Evolutionary conservation across 64 coral and sea anemone species (phyloP).

Genomic region (Stichodactyla helianthus): DNA sequence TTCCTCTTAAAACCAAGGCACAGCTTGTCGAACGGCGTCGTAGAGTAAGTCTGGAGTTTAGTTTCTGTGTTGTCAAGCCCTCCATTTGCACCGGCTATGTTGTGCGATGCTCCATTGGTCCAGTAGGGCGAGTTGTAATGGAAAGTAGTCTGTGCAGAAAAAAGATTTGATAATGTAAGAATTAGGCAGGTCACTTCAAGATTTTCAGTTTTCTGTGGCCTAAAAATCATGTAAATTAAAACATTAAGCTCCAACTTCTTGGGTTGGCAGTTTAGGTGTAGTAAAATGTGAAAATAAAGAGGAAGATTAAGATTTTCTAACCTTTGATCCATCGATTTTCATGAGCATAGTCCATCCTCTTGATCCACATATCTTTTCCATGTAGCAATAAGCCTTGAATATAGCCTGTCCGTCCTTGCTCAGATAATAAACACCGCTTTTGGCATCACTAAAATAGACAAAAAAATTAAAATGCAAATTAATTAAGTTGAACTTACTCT

Average conservation of each 20-base stretch:
- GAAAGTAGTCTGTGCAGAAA: slow-evolving; percentile 26
- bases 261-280: too few relatives aligned
- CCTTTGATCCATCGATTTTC: slow-evolving; percentile 36
- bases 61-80: neutral
- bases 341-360: slow-evolving; percentile 21
- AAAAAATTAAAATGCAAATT: too few relatives aligned
- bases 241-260: too few relatives aligned
- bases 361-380: slow-evolving; percentile 11
- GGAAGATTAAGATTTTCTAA: neutral
- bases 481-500: too few relatives aligned
- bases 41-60: neutral
- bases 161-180: neutral
- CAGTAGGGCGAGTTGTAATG: slow-evolving; percentile 12
- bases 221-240: neutral
- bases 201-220: too few relatives aligned
- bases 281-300: too few relatives aligned
- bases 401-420: neutral
- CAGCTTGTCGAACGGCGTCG: neutral
- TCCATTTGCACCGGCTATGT: neutral
- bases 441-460: slow-evolving; percentile 16
- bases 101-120: slow-evolving; percentile 2
- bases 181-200: neutral
- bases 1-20: neutral
- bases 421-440: slow-evolving; percentile 20
- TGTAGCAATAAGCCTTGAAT: neutral